Percentiles rank a stretch among this genome's conserved stretches.
phyloP scores from a whole-genome alignment of 2,113 vertebrate species.

The Bos taurus region ARS-UCD2.0 NC_037350.1:50428501-50429000 shows the following conservation, averaged over 20 bases:
- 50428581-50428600: fast-evolving
- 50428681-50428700: background rate
- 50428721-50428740: background rate
- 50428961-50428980: background rate
- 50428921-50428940: background rate
- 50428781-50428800: background rate
- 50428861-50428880: background rate
- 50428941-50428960: background rate
- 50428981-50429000: too few species aligned
- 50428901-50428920: background rate
- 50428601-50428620: fast-evolving
- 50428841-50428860: background rate
- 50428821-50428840: too few species aligned
- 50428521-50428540: background rate
- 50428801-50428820: fast-evolving
- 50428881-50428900: background rate
- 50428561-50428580: too few species aligned
- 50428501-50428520: background rate
- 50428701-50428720: background rate
- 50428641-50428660: fast-evolving
- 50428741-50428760: background rate
- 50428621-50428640: fast-evolving
- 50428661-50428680: background rate
- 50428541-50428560: background rate
- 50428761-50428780: fast-evolving